These are phyloP conservation scores for Castor canadensis DNA, from an alignment of 2,113 vertebrate genomes.

Conservation along the genomic window DNA sequence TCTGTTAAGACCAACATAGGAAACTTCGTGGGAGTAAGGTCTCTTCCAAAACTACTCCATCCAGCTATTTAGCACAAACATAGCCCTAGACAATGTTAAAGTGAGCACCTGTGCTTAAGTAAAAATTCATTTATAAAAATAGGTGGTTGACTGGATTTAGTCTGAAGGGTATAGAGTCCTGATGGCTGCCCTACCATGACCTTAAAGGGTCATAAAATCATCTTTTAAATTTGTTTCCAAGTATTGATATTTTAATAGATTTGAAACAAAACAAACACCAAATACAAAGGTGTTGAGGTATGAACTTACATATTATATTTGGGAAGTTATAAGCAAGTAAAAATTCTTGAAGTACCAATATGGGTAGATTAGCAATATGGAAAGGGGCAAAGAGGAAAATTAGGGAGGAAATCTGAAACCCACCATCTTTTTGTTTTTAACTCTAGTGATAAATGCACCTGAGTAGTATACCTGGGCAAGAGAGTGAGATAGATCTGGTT, in stretches of 20 bases:
- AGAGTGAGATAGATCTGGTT: background rate
- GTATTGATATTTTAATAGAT: background rate
- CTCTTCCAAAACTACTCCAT: background rate
- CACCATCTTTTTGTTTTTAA: background rate
- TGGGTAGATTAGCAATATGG: background rate
- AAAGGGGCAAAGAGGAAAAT: background rate
- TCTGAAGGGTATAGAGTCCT: background rate
- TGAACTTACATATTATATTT: background rate
- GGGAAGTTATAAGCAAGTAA: background rate
- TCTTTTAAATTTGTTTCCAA: background rate
- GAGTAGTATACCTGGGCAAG: background rate
- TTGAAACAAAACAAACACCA: background rate
- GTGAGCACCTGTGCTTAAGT: background rate
- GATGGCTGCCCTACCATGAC: background rate
- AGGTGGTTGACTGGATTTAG: background rate
- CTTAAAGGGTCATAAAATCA: background rate
- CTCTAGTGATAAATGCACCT: background rate
- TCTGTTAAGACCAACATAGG: background rate
- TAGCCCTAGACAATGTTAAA: background rate
- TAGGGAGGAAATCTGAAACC: background rate
- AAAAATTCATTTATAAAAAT: conserved; percentile 22
- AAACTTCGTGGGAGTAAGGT: background rate
- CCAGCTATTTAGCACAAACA: background rate
- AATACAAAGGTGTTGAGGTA: background rate
- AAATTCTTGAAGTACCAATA: background rate